Evolutionary conservation across 1,140 invertebrate species (phyloP).

Genomic region (Lerema accius): DNA sequence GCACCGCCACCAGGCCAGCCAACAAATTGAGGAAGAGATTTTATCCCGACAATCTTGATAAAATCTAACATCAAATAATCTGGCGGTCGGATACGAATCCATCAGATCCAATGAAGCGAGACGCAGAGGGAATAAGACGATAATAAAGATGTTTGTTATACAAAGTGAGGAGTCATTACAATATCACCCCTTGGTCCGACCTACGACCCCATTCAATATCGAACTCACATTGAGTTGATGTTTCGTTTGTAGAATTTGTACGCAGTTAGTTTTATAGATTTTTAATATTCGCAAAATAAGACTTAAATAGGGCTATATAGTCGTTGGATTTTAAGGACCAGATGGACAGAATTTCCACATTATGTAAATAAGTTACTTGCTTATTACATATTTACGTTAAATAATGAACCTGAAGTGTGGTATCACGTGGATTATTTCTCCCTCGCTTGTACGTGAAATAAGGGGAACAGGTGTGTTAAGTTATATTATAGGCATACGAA

Average conservation of each 20-base stretch:
- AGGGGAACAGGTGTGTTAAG: conserved; percentile 27
- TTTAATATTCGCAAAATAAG: conserved; percentile 41
- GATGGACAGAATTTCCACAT: too few species aligned
- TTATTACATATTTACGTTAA: too few species aligned
- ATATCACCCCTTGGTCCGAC: conserved; percentile 47
- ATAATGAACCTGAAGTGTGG: too few species aligned
- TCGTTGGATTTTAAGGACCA: too few species aligned
- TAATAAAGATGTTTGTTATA: conserved; percentile 57
- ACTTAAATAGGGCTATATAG: too few species aligned
- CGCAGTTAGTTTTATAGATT: conserved; percentile 35
- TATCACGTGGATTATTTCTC: conserved; percentile 16
- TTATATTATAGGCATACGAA: conserved; percentile 28
- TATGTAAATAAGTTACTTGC: too few species aligned
- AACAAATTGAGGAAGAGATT: conserved; percentile 13
- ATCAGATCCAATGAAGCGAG: conserved; percentile 47
- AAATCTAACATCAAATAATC: conserved; percentile 30
- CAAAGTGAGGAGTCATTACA: conserved; percentile 58
- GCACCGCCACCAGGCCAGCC: not conserved
- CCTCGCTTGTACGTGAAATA: conserved; percentile 11
- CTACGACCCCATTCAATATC: conserved; percentile 47
- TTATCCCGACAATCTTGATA: conserved; percentile 13
- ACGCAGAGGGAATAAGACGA: conserved; percentile 42
- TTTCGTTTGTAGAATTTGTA: conserved; percentile 33
- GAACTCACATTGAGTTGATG: conserved; percentile 49
- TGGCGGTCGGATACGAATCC: conserved; percentile 32